These are phyloP conservation scores for Pteropus rufus DNA, from an alignment of 2,797 vertebrate genomes.

Conservation along the genomic window DNA sequence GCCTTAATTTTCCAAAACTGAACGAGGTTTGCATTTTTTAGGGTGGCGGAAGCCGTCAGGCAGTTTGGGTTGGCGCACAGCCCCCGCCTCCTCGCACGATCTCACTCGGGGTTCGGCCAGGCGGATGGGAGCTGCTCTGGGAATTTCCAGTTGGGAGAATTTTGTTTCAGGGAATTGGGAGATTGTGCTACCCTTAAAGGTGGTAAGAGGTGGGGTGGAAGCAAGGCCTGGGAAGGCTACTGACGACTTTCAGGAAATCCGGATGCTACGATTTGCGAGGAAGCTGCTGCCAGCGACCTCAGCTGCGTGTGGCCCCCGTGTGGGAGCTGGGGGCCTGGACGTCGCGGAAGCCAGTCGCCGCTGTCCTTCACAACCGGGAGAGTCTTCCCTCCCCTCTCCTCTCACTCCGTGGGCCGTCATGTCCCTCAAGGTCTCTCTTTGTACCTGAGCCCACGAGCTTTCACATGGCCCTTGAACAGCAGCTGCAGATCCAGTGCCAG, in stretches of 20 bases:
- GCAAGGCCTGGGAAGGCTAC: not conserved
- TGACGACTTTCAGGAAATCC: not conserved
- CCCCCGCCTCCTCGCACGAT: no score
- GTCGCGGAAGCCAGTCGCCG: fast-evolving
- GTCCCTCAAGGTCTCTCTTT: not conserved
- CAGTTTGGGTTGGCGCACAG: not conserved
- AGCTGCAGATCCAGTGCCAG: no score
- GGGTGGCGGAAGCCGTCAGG: not conserved
- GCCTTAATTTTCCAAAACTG: not conserved
- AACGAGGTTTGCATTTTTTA: not conserved
- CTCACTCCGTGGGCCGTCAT: fast-evolving
- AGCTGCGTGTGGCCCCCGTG: fast-evolving
- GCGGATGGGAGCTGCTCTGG: not conserved
- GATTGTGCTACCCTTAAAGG: not conserved
- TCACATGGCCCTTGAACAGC: not conserved
- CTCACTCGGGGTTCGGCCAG: not conserved
- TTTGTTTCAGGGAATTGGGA: not conserved
- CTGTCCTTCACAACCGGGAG: fast-evolving
- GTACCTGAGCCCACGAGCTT: not conserved
- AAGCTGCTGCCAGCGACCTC: not conserved
- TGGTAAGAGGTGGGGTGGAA: not conserved
- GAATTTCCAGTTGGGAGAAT: not conserved
- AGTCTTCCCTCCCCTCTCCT: fast-evolving
- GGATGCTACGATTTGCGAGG: fast-evolving
- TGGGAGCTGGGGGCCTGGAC: not conserved